Base-by-base conservation (phyloP, 2,797 vertebrate species). In the Notolabrus celidotus region DNA sequence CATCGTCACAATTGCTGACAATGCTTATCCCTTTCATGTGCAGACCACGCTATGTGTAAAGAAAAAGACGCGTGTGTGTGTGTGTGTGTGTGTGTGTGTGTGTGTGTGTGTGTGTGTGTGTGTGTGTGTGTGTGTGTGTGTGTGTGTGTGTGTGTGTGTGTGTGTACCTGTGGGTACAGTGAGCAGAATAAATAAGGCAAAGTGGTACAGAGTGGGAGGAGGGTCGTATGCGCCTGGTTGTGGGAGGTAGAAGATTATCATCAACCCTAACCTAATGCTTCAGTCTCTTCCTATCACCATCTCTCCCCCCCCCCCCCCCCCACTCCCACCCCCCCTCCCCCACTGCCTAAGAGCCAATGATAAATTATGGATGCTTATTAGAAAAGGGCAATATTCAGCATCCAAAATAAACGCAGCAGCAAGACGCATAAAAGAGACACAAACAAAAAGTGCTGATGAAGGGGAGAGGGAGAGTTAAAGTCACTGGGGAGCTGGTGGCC, bases 321-420 rank as follows among this genome's bases (percentile, higher is more conserved):
- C 71, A n/a, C 62, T 65, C 64, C 62, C 60, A 57, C 51, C 62
- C 62, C 64, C 60, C 59, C 71, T 79, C 71, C 75, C 64, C 60
- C 71, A 34, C 61, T 79, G 84, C 88, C 91, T 90, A 87, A 85
- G 79, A 93, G 88, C 81, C 76, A 74, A 66, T 71, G 29, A 91
- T 93, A 90, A 94, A 93, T 93, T 93, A 94, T 94, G 86, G 79
- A 94, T 93, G 92, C 88, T 93, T 93, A 93, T 94, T 93, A 92
- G 89, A 92, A 93, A 94, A 94, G 91, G 91, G 86, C 89, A 92
- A 93, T 93, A 93, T 94, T 92, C 92, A 92, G 89, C 85, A 83
- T 86, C 76, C 80, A 86, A 93, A 93, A 92, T 92, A 89, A 92
- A 89, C 86, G 84, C 60, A 22, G 78, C 63, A 22, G 76, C 67